Base-by-base conservation (phyloP, 2,888 invertebrate species). In the Xylocampa areola region DNA sequence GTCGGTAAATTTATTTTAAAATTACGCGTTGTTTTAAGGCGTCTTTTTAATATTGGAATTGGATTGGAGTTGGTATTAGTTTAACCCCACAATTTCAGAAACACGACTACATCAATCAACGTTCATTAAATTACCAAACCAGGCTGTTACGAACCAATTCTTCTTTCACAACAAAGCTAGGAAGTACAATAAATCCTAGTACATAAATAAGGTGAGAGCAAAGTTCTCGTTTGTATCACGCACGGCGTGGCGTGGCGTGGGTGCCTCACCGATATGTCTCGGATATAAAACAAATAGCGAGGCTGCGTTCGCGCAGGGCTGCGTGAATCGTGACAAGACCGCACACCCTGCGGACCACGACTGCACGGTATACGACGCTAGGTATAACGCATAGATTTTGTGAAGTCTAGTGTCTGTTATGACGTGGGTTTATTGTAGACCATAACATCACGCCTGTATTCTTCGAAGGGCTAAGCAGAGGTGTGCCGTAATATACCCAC, bases 251-350 rank as follows among this genome's bases (percentile, higher is more conserved):
- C 69, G 71, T 58, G 73, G 70, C 78, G 80, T 79, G 75, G 81
- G 80, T 73, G 77, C 75, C 68, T 72, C 73, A 58, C 73, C 76
- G 79, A 77, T 81, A 69, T 70, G 78, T 77, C 71, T 71, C 49
- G 67, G 69, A 76, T 77, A 80, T 74, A 80, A 82, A 83, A 83
- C 76, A 80, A 84, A 82, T 71, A 73, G 72, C 68, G 63, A 73
- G 78, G 53, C 69, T 78, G 79, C 76, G 79, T 75, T 70, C 62
- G 68, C 73, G 75, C 76, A 66, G 70, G 40, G 44, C 79, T 81
- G 82, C 84, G 80, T 83, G 76, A 80, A 62, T 86, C 86, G 86
- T 86, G 87, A 84, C 86, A 71, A 59, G 82, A 66, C 80, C 81
- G 78, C 84, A 81, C 81, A 84, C 74, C 52, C 65, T 55, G 69